Evolutionary conservation across 2,797 vertebrate species (phyloP).

Genomic region (Podarcis siculus): DNA sequence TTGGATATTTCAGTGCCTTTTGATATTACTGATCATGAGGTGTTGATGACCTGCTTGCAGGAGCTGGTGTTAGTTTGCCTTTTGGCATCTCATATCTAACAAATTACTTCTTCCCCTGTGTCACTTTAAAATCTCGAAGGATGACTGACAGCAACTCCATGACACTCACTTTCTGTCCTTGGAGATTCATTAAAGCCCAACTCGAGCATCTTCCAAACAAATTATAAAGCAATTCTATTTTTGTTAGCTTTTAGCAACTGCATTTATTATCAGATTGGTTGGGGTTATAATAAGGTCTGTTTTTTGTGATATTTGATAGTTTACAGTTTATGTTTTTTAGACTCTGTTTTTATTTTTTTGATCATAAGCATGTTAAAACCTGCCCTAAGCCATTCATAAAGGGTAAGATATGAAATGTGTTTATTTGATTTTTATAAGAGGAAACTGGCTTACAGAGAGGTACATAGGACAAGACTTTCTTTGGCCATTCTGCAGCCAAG

Average conservation of each 20-base stretch:
- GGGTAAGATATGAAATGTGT: not conserved
- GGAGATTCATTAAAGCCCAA: not conserved
- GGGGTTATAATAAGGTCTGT: conserved; percentile 7
- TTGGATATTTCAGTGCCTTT: not conserved
- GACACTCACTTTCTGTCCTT: not conserved
- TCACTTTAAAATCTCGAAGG: not conserved
- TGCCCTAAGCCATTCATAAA: not conserved
- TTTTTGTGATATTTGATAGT: not conserved
- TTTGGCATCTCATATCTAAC: not conserved
- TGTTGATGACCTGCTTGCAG: not conserved
- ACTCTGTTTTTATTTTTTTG: conserved; percentile 9
- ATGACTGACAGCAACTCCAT: not conserved
- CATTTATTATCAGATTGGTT: not conserved
- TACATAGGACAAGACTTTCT: not conserved
- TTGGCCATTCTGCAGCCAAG: not conserved
- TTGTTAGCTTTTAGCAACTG: conserved; percentile 6
- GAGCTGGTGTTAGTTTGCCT: not conserved
- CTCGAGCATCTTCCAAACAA: not conserved
- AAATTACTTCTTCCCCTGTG: not conserved
- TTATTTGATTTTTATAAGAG: not conserved
- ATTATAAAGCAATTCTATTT: conserved; percentile 13
- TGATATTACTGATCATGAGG: not conserved
- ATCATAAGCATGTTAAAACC: conserved; percentile 12
- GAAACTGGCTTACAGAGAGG: not conserved
- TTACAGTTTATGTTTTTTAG: not conserved